Evolutionary conservation across 2,113 vertebrate species (phyloP), one percentile per base, ranked within the genome.

Genomic region (Bos javanicus): DNA sequence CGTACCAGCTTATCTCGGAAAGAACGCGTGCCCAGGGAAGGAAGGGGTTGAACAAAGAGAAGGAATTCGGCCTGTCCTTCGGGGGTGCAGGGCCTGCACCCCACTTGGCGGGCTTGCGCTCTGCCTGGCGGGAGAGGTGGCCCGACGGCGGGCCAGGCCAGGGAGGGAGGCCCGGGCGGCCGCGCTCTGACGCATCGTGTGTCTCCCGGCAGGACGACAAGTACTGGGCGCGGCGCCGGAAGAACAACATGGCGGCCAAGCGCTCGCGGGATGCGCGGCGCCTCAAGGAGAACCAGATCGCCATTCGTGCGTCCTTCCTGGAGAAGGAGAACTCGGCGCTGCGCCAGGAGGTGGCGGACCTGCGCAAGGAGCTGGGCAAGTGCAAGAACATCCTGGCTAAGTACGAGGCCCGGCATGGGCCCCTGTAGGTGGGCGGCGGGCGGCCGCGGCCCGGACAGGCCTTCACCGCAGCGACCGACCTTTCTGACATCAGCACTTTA

Each of bases 221-320:
- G 98, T 99, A 99, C 99, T 99, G 99, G 99, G 99, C 99, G 2
- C 98, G 99, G 93, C 99, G 99, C 97, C 99, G 99, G 99, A 99
- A 99, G 99, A 99, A 99, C 99, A 99, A 99, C 98, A 99, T 99
- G 98, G 99, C 99, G 0, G 99, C 99, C 26, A 99, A 99, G 98
- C 99, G 99, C 1, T 99, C 99, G 0, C 99, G 99, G 28, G 99
- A 99, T 0, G 99, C 99, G 0, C 99, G 99, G 54, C 98, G 99
- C 91, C 99, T 99, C 95, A 99, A 99, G 99, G 99, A 99, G 99
- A 99, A 99, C 98, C 99, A 99, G 99, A 99, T 99, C 80, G 99
- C 99, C 98, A 99, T 99, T 98, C 99, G 99, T 6, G 99, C 99
- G 2, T 98, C 99, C 0, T 99, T 99, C 97, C 99, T 99, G 98